Base-by-base conservation (phyloP, 2,888 invertebrate genomes). In the Macrosoma leucophasiata region DNA sequence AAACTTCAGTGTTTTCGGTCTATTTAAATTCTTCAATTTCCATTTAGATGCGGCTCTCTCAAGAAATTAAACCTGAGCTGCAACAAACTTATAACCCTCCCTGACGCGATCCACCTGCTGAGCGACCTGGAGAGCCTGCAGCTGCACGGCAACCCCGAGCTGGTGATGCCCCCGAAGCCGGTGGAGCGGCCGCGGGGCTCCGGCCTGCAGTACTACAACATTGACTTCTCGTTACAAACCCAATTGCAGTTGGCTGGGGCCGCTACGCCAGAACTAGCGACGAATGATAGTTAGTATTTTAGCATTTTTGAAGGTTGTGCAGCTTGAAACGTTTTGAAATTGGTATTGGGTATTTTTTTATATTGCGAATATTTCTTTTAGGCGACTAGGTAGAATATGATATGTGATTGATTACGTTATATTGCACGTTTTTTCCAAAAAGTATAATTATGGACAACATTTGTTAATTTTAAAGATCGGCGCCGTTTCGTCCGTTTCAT, bases 161-260 rank as follows among this genome's bases (percentile, higher is more conserved):
- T 99, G 44, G 91, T 97, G 40, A 97, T 99, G 96, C 99, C 99
- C 0, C 76, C 81, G 4, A 98, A 98, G 74, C 98, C 98, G 0
- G 90, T 89, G 9, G 91, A 95, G 67, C 84, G 90, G 14, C 88
- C 91, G 50, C 86, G 90, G 41, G 92, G 94, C 2, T 87, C 93
- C 21, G 95, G 95, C 0, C 76, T 95, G 28, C 94, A 95, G 64
- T 99, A 94, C 78, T 99, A 99, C 73, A 99, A 99, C 62, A 97
- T 99, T 36, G 99, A 99, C 84, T 99, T 99, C 84, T 97, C 98
- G 0, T 85, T 99, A 43, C 96, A 96, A 85, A 93, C 96, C 55
- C 99, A 99, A 72, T 77, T 99, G 33, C 87, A 95, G 45, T 74
- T 96, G 45, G 97, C 97, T 11, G 97, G 97, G 0, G 97, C 97